A percentile compares a stretch with the other conserved stretches of the same genome.
Conservation (phyloP, 2,888 invertebrate species). For the Epistrophe eligans region DNA sequence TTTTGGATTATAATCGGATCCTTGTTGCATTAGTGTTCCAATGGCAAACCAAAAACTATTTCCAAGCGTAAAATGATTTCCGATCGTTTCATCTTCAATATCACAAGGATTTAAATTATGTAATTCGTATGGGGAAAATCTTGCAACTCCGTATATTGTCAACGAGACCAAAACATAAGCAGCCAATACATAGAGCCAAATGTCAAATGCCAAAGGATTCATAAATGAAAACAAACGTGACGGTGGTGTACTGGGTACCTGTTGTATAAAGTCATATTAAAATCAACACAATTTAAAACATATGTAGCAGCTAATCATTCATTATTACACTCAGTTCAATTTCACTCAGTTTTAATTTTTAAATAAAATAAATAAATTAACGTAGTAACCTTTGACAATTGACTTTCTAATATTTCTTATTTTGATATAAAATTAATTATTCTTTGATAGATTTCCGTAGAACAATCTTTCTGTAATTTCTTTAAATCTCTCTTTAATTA, state of each 20-base stretch:
- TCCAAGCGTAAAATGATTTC: constrained; percentile 92
- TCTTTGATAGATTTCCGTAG: too few species aligned
- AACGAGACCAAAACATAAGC: constrained; percentile 92
- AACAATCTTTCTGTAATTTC: too few species aligned
- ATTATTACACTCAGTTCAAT: too few species aligned
- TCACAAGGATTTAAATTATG: constrained; percentile 90
- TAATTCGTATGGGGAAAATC: constrained; percentile 93
- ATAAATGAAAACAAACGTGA: constrained; percentile 93
- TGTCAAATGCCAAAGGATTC: constrained; percentile 93
- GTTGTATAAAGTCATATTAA: background rate
- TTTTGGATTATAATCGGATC: constrained; percentile 91
- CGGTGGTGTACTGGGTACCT: constrained; percentile 89
- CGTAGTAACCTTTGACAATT: too few species aligned
- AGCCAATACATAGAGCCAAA: constrained; percentile 93
- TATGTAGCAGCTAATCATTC: too few species aligned
- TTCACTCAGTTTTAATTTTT: too few species aligned
- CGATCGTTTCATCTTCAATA: constrained; percentile 86
- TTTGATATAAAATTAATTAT: too few species aligned
- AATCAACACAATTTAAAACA: too few species aligned
- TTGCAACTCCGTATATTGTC: constrained; percentile 91
- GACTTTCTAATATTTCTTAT: too few species aligned
- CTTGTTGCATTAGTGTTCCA: constrained; percentile 95
- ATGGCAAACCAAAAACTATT: constrained; percentile 95
- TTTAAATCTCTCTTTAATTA: too few species aligned
- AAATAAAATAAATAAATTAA: too few species aligned